Conservation (phyloP, 2,113 vertebrate genomes). For the Passer domesticus region DNA sequence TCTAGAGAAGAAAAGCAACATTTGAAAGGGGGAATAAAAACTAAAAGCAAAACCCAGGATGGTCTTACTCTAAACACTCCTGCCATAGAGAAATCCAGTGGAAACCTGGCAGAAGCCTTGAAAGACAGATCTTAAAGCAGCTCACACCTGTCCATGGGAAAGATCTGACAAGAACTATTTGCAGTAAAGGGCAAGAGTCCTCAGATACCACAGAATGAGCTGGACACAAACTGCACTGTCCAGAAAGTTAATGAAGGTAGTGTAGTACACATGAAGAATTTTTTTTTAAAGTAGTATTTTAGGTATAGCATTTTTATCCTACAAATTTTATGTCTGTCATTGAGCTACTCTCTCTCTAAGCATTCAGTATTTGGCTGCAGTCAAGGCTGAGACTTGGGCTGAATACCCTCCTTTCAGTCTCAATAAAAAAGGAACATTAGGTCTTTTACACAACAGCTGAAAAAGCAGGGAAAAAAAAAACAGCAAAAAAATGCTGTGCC, state of each 20-base stretch:
- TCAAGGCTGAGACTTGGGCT: background rate
- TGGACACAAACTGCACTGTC: background rate
- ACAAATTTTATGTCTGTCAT: background rate
- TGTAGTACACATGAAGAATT: background rate
- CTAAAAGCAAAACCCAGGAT: background rate
- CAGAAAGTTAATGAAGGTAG: background rate
- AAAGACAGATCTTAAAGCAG: conserved; percentile 6
- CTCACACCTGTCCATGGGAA: background rate
- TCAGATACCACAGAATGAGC: background rate
- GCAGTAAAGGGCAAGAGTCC: conserved; percentile 17
- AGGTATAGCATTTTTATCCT: background rate
- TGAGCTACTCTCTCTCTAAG: background rate
- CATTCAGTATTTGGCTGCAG: background rate
- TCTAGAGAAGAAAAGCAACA: background rate
- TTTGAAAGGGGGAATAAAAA: background rate
- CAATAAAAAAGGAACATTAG: background rate
- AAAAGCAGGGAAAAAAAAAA: background rate
- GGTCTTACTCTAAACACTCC: background rate
- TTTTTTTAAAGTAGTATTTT: background rate
- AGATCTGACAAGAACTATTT: background rate
- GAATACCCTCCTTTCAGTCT: background rate
- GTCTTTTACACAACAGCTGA: background rate
- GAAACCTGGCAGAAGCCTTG: background rate
- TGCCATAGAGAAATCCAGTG: background rate
- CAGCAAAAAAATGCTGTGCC: background rate